These are phyloP conservation scores for Nematopogon swammerdamellus DNA, from an alignment of 2,888 invertebrate genomes.

Conservation along the genomic window DNA sequence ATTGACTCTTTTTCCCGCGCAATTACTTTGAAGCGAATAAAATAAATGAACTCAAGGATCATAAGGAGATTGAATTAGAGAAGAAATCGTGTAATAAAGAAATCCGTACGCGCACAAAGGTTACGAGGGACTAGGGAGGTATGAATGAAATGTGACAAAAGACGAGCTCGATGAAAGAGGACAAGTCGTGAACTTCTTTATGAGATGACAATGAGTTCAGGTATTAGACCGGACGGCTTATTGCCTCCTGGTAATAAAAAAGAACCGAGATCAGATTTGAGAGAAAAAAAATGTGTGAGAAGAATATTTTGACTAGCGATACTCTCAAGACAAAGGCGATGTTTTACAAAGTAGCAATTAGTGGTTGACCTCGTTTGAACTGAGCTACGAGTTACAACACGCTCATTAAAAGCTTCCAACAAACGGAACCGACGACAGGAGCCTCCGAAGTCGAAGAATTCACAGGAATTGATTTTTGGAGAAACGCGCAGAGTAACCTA, in stretches of 20 bases:
- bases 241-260: background rate
- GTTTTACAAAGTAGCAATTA: too few relatives aligned
- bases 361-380: too few relatives aligned
- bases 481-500: too few relatives aligned
- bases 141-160: background rate
- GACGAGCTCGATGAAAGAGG: background rate
- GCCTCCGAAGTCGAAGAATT: too few relatives aligned
- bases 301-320: too few relatives aligned
- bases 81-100: constrained; percentile 46
- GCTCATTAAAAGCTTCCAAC: too few relatives aligned
- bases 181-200: constrained; percentile 11
- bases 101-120: constrained; percentile 42
- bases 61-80: constrained; percentile 41
- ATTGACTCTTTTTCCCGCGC: constrained; percentile 23
- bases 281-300: too few relatives aligned
- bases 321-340: too few relatives aligned
- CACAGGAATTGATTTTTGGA: too few relatives aligned
- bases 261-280: too few relatives aligned
- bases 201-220: constrained; percentile 36
- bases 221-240: constrained; percentile 31
- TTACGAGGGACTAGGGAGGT: constrained; percentile 24
- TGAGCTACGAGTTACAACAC: too few relatives aligned
- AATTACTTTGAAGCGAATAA: constrained; percentile 45
- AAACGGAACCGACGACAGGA: too few relatives aligned
- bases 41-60: constrained; percentile 27